Base-by-base conservation (phyloP, 2,113 vertebrate species). In the Myotis lucifugus region DNA sequence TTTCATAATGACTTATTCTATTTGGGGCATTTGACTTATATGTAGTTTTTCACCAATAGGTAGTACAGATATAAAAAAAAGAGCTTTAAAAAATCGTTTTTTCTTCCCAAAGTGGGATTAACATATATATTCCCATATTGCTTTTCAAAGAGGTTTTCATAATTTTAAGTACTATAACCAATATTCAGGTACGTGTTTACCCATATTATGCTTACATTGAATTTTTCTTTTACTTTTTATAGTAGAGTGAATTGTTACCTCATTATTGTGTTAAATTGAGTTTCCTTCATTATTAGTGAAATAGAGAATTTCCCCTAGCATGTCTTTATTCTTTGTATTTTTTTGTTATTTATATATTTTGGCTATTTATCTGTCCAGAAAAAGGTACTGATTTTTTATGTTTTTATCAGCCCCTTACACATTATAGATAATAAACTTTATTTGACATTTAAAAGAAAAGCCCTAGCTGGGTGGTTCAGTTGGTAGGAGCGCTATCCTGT, bases 221-320 rank as follows among this genome's bases (percentile, higher is more conserved):
- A 12, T 90, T 81, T 95, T 81, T 82, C 74, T 88, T 91, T 87
- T n/a, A 91, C 23, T 67, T 87, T 91, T 46, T 52, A 46, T 52
- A 42, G n/a, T 42, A 67, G 42, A 64, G 19, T 72, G 18, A 91
- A 91, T 37, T 77, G 14, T 78, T 52, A 72, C 42, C 76, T 70
- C 29, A 64, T 54, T 42, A 46, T 70, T 82, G 56, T 70, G 87
- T 91, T 88, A 56, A 92, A 91, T 85, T 84, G n/a, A 46, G 6
- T 32, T 91, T 88, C 19, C 23, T 77, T 91, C 79, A 85, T 81
- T 67, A 69, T 84, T 21, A 89, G 19, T 69, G n/a, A 94, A 59
- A 32, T 6, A 48, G 25, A 29, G 42, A 81, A 32, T 46, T 18
- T 77, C 61, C 32, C 17, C n/a, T 74, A n/a, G 14, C 79, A 13